Evolutionary conservation across 2,113 vertebrate species (phyloP).

Genomic region (Ctenodactylus gundi): DNA sequence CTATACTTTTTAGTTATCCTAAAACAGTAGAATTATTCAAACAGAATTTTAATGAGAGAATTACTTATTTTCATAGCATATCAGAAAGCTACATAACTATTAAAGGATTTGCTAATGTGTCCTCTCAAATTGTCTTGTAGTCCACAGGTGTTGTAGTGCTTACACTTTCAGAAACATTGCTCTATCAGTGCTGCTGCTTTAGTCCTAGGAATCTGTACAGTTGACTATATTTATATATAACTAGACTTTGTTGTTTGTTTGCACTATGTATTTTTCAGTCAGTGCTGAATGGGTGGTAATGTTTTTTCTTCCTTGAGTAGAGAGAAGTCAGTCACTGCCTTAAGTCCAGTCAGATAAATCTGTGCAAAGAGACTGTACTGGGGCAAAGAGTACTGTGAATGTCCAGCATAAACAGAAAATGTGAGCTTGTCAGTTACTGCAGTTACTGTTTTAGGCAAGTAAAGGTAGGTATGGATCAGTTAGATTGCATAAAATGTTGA

Average conservation of each 20-base stretch:
- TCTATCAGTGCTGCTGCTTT: not conserved
- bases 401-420: not conserved
- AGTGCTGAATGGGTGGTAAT: not conserved
- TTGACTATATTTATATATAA: not conserved
- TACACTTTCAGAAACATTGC: not conserved
- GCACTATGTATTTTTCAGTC: not conserved
- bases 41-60: not conserved
- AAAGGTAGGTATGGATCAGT: not conserved
- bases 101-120: not conserved
- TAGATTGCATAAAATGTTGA: not conserved
- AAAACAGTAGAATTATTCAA: not conserved
- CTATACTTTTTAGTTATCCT: not conserved
- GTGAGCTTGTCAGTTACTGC: not conserved
- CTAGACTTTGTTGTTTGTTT: not conserved
- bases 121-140: not conserved
- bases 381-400: not conserved
- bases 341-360: not conserved
- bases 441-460: slow-evolving; percentile 6
- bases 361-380: not conserved
- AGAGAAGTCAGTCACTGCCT: not conserved
- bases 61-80: not conserved
- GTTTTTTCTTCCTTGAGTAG: not conserved
- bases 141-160: not conserved
- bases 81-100: not conserved
- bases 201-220: not conserved